These are phyloP conservation scores for Lasioglossum figueresi DNA, from an alignment of 2,888 invertebrate genomes.

Conservation along the genomic window DNA sequence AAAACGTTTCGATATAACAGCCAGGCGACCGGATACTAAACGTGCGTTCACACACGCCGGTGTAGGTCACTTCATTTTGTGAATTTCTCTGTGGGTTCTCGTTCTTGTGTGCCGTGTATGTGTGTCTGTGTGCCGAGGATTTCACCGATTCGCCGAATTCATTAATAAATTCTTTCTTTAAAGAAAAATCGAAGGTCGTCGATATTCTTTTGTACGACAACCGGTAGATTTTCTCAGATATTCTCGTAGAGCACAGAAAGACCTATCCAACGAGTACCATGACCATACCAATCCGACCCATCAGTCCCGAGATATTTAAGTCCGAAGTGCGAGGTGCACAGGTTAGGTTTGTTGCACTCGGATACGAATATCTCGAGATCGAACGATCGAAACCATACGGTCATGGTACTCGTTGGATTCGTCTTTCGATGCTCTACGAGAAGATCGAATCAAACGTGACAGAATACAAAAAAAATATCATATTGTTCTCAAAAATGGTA, in stretches of 20 bases:
- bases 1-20: conserved; percentile 78
- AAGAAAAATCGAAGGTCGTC: no score
- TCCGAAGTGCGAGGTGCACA: not conserved
- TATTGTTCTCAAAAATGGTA: not conserved
- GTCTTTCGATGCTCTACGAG: not conserved
- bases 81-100: conserved; percentile 66
- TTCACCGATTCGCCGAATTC: conserved; percentile 60
- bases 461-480: no score
- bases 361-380: no score
- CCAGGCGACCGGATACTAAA: conserved; percentile 74
- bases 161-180: conserved; percentile 17
- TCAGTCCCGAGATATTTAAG: no score
- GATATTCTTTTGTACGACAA: no score
- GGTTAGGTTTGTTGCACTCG: not conserved
- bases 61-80: conserved; percentile 66
- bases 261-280: no score
- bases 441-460: not conserved
- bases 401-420: not conserved
- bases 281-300: no score
- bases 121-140: conserved; percentile 74
- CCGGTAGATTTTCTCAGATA: no score
- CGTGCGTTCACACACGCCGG: conserved; percentile 32
- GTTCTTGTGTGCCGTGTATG: not conserved
- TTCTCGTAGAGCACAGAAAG: no score
- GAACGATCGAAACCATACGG: not conserved